Evolutionary conservation across 1,140 invertebrate species (phyloP).

Genomic region (Diprion similis): DNA sequence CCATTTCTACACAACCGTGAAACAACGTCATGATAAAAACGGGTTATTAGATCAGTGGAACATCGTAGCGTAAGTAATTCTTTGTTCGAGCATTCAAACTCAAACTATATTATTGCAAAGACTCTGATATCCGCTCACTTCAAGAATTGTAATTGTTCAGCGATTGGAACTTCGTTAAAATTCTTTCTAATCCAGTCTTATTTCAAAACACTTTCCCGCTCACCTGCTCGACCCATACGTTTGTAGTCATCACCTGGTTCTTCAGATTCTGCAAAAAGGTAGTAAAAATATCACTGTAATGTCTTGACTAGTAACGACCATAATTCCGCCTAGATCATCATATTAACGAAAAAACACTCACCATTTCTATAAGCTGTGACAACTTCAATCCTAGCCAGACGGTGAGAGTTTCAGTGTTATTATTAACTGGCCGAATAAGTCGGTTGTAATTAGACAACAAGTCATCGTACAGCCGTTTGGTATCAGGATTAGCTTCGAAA

Average conservation of each 20-base stretch:
- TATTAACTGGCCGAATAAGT: constrained; percentile 92
- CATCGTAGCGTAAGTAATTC: no score
- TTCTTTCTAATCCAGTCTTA: no score
- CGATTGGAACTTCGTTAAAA: no score
- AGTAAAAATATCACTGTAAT: constrained; percentile 9
- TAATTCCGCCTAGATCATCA: background rate
- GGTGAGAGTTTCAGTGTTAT: constrained; percentile 92
- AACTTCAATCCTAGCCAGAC: constrained; percentile 91
- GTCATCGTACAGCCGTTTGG: constrained; percentile 91
- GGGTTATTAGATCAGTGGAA: no score
- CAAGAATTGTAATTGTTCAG: background rate
- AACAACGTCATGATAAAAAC: constrained; percentile 8
- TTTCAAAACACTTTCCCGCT: constrained; percentile 20
- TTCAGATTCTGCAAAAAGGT: constrained; percentile 75
- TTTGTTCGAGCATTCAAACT: background rate
- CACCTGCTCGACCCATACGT: constrained; percentile 93
- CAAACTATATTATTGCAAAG: constrained; percentile 1
- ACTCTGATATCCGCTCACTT: background rate
- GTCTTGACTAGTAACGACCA: background rate
- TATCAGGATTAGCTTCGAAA: constrained; percentile 86
- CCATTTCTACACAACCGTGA: constrained; percentile 79
- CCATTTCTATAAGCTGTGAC: constrained; percentile 96
- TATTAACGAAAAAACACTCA: constrained; percentile 54
- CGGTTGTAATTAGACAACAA: constrained; percentile 95
- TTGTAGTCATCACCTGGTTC: constrained; percentile 96